These are phyloP conservation scores for Ormyrus nitidulus DNA, from an alignment of 2,888 invertebrate species.

Conservation along the genomic window DNA sequence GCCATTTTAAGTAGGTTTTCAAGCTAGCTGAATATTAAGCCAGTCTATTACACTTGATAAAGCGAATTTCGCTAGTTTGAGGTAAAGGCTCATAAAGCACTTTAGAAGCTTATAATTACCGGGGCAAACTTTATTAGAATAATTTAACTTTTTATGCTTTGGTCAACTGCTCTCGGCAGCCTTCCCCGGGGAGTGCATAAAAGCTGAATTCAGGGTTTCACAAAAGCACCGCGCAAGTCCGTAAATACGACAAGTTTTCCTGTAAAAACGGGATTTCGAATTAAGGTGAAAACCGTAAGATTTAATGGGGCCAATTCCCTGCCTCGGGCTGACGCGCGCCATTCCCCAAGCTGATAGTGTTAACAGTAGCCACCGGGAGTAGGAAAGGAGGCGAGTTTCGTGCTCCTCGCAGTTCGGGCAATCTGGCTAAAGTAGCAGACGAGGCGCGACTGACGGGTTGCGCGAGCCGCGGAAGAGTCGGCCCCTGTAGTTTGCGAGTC, in stretches of 20 bases:
- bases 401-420: too few relatives aligned
- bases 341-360: too few relatives aligned
- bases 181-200: not conserved
- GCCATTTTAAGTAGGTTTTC: not conserved
- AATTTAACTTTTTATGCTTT: constrained; percentile 10
- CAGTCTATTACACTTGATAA: constrained; percentile 1
- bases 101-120: constrained; percentile 1
- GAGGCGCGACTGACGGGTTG: not conserved
- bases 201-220: not conserved
- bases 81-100: not conserved
- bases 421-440: too few relatives aligned
- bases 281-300: too few relatives aligned
- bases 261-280: too few relatives aligned
- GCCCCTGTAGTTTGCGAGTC: constrained; percentile 18
- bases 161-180: not conserved
- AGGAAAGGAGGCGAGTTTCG: too few relatives aligned
- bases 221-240: too few relatives aligned
- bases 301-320: too few relatives aligned
- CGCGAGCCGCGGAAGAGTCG: not conserved
- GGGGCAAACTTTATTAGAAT: not conserved
- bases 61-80: not conserved
- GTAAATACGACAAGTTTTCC: too few relatives aligned
- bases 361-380: too few relatives aligned
- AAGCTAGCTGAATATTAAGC: not conserved
- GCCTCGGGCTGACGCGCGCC: too few relatives aligned